Percentiles rank a stretch among this genome's conserved stretches.
Conservation (phyloP, 1,140 invertebrate species). For the Brachionus paranguensis region DNA sequence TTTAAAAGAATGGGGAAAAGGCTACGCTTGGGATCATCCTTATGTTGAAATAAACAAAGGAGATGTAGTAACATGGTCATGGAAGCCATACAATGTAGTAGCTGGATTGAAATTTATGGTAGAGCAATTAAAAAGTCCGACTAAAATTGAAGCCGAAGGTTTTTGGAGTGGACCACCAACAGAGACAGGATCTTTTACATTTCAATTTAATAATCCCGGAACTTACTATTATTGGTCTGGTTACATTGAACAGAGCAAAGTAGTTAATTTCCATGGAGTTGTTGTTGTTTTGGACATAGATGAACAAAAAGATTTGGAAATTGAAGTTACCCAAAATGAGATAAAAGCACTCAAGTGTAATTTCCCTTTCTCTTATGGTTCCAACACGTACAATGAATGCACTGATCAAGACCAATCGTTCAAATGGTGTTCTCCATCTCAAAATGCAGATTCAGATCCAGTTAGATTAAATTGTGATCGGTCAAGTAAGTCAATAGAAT, state of each 20-base stretch:
- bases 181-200: slow-evolving; percentile 41
- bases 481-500: not conserved
- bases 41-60: slow-evolving; percentile 40
- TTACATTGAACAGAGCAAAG: slow-evolving; percentile 42
- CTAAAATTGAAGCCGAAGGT: not conserved
- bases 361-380: not conserved
- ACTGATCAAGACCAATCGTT: not conserved
- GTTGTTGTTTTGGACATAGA: slow-evolving; percentile 42
- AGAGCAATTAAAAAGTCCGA: slow-evolving; percentile 41
- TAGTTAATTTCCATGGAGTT: slow-evolving; percentile 43
- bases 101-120: slow-evolving; percentile 38
- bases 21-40: slow-evolving; percentile 5
- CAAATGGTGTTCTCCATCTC: slow-evolving; percentile 12
- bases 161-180: slow-evolving; percentile 1
- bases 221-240: slow-evolving; percentile 47
- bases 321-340: not conserved
- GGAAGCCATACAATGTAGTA: slow-evolving; percentile 43
- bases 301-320: slow-evolving; percentile 40
- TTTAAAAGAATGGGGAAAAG: not conserved
- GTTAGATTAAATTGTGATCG: not conserved
- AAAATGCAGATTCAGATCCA: not conserved
- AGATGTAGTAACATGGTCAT: slow-evolving; percentile 45
- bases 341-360: slow-evolving; percentile 13
- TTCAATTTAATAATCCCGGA: slow-evolving; percentile 44
- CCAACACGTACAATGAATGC: not conserved